Conservation (phyloP, 2,888 invertebrate species). For the Balanococcus diminutus region DNA sequence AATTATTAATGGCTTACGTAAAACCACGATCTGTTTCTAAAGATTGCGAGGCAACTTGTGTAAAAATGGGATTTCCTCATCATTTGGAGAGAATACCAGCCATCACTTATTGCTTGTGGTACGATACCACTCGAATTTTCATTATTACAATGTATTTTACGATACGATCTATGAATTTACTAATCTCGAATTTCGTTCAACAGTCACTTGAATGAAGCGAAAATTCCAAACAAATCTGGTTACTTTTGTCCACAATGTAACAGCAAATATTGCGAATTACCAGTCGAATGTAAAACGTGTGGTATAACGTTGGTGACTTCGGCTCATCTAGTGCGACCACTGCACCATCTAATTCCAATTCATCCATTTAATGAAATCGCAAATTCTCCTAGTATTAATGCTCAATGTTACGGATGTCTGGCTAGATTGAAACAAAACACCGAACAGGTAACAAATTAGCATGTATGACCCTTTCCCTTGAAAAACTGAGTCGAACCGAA, state of each 20-base stretch:
- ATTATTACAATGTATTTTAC: neutral
- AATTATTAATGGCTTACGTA: conserved; percentile 70
- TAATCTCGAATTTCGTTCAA: conserved; percentile 20
- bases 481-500: neutral
- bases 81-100: conserved; percentile 70
- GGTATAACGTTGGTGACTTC: conserved; percentile 95
- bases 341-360: conserved; percentile 96
- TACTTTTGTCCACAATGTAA: conserved; percentile 92
- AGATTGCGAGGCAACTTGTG: conserved; percentile 75
- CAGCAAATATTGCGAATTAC: conserved; percentile 97
- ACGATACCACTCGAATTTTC: neutral
- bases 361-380: conserved; percentile 79
- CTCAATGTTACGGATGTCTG: conserved; percentile 75
- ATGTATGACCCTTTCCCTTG: neutral
- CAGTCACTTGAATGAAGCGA: conserved; percentile 77
- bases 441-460: conserved; percentile 69
- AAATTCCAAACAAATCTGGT: conserved; percentile 75
- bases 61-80: conserved; percentile 97
- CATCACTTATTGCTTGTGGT: conserved; percentile 93
- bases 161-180: neutral
- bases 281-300: conserved; percentile 95
- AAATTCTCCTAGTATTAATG: conserved; percentile 61
- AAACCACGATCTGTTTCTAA: conserved; percentile 77
- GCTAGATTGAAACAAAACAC: conserved; percentile 71
- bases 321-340: conserved; percentile 95